Base-by-base conservation (phyloP, 1,140 invertebrate genomes). In the Drosophila mojavensis region DNA sequence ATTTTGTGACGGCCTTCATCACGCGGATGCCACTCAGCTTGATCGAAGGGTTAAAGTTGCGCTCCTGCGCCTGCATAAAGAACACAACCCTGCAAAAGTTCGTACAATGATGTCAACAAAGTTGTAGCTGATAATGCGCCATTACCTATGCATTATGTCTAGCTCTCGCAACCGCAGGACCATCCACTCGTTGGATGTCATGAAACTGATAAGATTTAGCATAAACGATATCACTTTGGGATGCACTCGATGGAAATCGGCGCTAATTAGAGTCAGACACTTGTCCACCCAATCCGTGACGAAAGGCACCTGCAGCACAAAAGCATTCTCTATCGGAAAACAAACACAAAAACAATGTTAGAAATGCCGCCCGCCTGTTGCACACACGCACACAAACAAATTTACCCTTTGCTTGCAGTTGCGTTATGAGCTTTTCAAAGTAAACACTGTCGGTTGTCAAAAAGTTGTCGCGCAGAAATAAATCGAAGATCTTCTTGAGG, bases 21-120 rank as follows among this genome's bases (percentile, higher is more conserved):
- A 95, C 93, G 15, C 93, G 93, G n/a, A 94, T 93, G 30, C 94
- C 94, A n/a, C 93, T 94, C 47, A 94, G 92, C 83, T 95, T 95
- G n/a, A 95, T 84, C 1, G 94, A 94, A 0, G 94, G 93, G 55
- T 58, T 90, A 1, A 91, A 86, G n/a, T 75, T 41, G 3, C 53
- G 53, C 5, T 73, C 69, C 28, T 59, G 64, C 3, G 58, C 43
- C 39, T 90, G 72, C 39, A 91, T 70, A 26, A 91, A 75, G 11
- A 48, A 36, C 5, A 86, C 33, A 4, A 76, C 58, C 47, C 90
- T 91, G 17, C 13, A 75, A 64, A 59, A 60, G n/a, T 39, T 39
- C 43, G 1, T 33, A 30, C 51, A 39, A 39, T n/a, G 26, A 30
- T 13, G 50, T 51, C 13, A 51, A 51, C 47, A 26, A 30, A n/a